Evolutionary conservation across 2,888 invertebrate species (phyloP), one percentile per base, ranked within the genome.

Genomic region (Thysanoteuthis rhombus): DNA sequence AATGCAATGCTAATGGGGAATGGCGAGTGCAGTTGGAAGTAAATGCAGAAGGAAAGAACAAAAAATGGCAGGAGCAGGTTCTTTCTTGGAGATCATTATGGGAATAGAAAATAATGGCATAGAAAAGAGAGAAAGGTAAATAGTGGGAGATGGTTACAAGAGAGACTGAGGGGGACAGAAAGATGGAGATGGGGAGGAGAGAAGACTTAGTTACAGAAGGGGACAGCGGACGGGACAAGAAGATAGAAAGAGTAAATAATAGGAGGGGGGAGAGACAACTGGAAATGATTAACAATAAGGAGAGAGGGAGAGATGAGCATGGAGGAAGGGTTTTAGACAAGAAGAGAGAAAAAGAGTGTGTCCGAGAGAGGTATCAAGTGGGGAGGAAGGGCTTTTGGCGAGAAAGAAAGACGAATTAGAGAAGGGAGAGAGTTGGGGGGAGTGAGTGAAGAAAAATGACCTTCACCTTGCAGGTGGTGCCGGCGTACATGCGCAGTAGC

Each of bases 401-500:
- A 42, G 36, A 32, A 5, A 32, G 58, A 32, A 32, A 58, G 28
- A 32, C 32, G 0, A 2, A 25, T 1, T 25, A 25, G 0, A n/a
- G 8, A 10, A 75, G n/a, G n/a, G 12, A 36, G 36, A 75, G 16
- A n/a, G 36, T 4, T 36, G n/a, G n/a, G 52, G 52, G 52, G 5
- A 3, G 5, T 52, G 25, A 52, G 25, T 38, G 39, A 90, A 28
- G 28, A n/a, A n/a, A n/a, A n/a, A n/a, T 90, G 90, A 42, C 91
- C 91, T 45, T 39, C 91, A 45, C 40, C 91, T 92, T 92, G 42
- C 91, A 45, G 91, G 91, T 92, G 42, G 91, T 32, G 91, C 45
- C 91, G 45, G 93, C 94, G 95, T 94, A 93, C 95, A 96, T 95
- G 96, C 96, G 96, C 95, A 95, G 47, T 75, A 39, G n/a, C 92